These are phyloP conservation scores for Platycnemis pennipes DNA, from an alignment of 2,888 invertebrate genomes.

Conservation along the genomic window DNA sequence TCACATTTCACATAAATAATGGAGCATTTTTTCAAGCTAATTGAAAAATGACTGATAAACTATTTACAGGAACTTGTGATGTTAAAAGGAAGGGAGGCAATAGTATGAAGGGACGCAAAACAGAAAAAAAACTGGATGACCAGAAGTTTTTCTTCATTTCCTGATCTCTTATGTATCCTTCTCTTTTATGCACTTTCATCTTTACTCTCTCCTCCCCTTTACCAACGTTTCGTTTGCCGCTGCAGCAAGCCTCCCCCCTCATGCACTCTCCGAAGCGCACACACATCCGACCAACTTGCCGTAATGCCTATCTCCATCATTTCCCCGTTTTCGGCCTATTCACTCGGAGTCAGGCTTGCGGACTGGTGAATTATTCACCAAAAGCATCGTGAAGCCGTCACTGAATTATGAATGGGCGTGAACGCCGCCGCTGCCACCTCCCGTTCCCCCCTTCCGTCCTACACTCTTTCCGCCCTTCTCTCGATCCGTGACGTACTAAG, in stretches of 20 bases:
- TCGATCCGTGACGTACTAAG: slow-evolving; percentile 9
- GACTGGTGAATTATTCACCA: slow-evolving; percentile 49
- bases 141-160: no score
- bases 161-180: no score
- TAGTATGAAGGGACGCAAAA: no score
- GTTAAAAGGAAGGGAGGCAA: no score
- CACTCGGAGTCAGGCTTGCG: not conserved
- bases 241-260: not conserved
- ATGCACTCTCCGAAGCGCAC: not conserved
- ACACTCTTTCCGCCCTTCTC: not conserved
- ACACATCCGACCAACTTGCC: not conserved
- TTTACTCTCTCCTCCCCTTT: no score
- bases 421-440: not conserved
- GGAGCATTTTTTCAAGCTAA: no score
- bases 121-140: no score
- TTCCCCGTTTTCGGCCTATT: slow-evolving; percentile 1
- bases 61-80: no score
- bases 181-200: no score
- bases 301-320: slow-evolving; percentile 34
- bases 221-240: not conserved
- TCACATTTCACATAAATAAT: no score
- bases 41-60: no score
- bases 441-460: not conserved
- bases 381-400: slow-evolving; percentile 30
- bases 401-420: slow-evolving; percentile 57